Base-by-base conservation (phyloP, 2,888 invertebrate species). In the Callimorpha dominula region DNA sequence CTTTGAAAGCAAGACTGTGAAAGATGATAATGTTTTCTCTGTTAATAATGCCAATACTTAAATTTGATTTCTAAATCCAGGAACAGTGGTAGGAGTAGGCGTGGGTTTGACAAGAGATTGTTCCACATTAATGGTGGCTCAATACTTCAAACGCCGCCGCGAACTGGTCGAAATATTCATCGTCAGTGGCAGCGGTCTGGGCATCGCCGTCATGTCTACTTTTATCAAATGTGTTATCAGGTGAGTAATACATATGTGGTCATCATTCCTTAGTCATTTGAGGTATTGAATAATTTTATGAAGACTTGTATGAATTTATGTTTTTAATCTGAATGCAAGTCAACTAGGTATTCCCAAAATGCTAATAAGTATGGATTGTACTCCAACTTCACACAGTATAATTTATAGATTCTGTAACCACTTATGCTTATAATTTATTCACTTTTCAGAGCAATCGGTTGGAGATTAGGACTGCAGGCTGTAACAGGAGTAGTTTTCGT, bases 131-230 rank as follows among this genome's bases (percentile, higher is more conserved):
- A 98, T 98, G 98, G 98, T 98, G 77, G 98, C 98, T 62, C 98
- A 98, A 91, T 99, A 98, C 94, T 98, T 98, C 96, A 98, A 98
- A 90, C 93, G 98, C 80, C 96, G 97, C 85, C 95, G 98, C 76
- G 98, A 98, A 92, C 96, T 98, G 84, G 98, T 98, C 69, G 98
- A 99, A 93, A 98, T 98, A 88, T 97, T 98, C 91, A 97, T 98
- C 81, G 97, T 98, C 71, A 97, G 98, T 81, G 98, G 98, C 86
- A 98, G 98, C 87, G 98, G 98, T 4, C 95, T 98, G 66, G 98
- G 98, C 74, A 98, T 98, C 78, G 97, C 98, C 15, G 96, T 98
- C 74, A 98, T 98, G 97, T 98, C 98, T 17, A 97, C 97, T 42
- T 97, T 98, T 90, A 97, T 98, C 92, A 97, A 97, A 93, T 96